phyloP scores from a whole-genome alignment of 2,888 invertebrate genomes.

The Phyto melanocephala region DNA sequence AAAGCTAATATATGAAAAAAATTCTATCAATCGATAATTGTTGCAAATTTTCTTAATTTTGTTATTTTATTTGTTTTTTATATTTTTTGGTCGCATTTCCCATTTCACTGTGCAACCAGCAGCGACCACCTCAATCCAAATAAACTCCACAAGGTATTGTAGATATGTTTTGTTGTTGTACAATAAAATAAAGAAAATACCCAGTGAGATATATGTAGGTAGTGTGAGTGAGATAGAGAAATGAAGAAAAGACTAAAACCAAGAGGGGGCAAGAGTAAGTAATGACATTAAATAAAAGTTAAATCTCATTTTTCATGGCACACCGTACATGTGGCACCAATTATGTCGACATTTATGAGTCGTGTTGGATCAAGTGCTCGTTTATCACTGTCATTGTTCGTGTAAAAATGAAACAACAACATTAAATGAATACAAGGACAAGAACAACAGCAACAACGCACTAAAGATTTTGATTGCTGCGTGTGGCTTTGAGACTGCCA shows the following conservation, averaged over 20 bases:
- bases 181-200: constrained; percentile 12
- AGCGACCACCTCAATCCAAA: not conserved
- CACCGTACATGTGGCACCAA: constrained; percentile 62
- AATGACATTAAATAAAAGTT: constrained; percentile 62
- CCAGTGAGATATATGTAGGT: constrained; percentile 1
- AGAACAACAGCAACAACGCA: not conserved
- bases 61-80: too few species aligned
- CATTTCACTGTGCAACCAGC: not conserved
- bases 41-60: too few species aligned
- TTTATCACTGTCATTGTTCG: constrained; percentile 62
- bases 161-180: not conserved
- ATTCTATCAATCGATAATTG: too few species aligned
- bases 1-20: too few species aligned
- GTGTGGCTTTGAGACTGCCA: constrained; percentile 40
- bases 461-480: constrained; percentile 49
- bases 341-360: constrained; percentile 65
- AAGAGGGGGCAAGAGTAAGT: not conserved
- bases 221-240: not conserved
- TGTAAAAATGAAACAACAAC: constrained; percentile 8
- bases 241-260: not conserved
- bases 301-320: constrained; percentile 63
- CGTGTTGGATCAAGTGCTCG: constrained; percentile 64
- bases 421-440: not conserved
- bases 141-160: constrained; percentile 15
- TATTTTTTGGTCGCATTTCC: not conserved